Evolutionary conservation across 2,113 vertebrate species (phyloP), one percentile per base, ranked within the genome.

Genomic region (Rhinolophus sinicus): DNA sequence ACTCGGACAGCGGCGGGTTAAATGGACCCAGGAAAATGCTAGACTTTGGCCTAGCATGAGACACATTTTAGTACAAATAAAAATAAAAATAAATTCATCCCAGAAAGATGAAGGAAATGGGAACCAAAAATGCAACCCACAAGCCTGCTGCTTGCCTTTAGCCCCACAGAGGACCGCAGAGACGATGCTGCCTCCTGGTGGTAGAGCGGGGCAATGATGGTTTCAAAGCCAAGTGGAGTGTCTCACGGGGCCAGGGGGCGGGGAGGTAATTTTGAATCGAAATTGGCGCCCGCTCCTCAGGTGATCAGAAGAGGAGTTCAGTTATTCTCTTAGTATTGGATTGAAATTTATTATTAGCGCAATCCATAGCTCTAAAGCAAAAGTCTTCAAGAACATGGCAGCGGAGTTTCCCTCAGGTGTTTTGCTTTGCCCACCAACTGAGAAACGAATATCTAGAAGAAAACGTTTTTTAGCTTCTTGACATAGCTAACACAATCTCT

Each of bases 181-280:
- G 47, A 52, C 7, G 69, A 3, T 84, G 95, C 75, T 93, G 95
- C 87, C 95, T 35, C 82, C 78, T 78, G n/a, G 88, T 92, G 95
- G 83, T 54, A 1, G 35, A 80, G 30, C 11, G 1, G 21, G 70
- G 44, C 69, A 52, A 24, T 14, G 35, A n/a, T 5, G 9, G 0
- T 7, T 14, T 88, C 19, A 6, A 28, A 6, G 52, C 56, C 24
- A 0, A 21, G 13, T 0, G 30, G 8, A 8, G 4, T 54, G n/a
- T 13, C 62, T 8, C 7, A 2, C 2, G 0, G 40, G 0, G 5
- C 13, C 1, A n/a, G 14, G 24, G 8, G 77, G 64, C 11, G 4
- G 8, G 16, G 35, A 6, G 44, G n/a, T 2, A 2, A 6, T 54
- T 78, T 21, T 26, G 9, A 76, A 50, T 38, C 3, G 8, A 80